Evolutionary conservation across 35 echinoderm and acorn worm species (phyloP).

Genomic region (Heliocidaris tuberculata): DNA sequence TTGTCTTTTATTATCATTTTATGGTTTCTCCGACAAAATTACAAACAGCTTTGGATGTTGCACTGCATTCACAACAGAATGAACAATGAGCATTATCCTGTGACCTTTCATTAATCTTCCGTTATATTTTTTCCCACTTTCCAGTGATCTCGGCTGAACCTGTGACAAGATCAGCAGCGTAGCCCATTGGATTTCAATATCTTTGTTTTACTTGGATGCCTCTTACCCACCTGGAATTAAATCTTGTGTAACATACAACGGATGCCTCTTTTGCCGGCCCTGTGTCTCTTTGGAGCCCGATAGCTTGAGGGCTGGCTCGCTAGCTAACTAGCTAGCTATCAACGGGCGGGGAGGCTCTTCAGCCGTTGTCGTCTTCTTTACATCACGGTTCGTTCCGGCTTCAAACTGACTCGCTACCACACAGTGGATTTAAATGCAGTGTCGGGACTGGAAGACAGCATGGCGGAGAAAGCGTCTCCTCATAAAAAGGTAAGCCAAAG

Average conservation of each 20-base stretch:
- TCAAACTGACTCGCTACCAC: constrained; percentile 49
- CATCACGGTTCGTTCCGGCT: constrained; percentile 28
- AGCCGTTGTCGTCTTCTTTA: not conserved
- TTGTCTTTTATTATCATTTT: too few species aligned
- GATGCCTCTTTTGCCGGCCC: not conserved
- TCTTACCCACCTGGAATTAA: not conserved
- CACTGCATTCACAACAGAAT: not conserved
- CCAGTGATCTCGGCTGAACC: not conserved
- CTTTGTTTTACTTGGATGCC: not conserved
- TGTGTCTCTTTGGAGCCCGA: not conserved
- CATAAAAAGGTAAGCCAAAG: constrained; percentile 48
- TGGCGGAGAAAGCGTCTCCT: constrained; percentile 65
- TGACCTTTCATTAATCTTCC: not conserved
- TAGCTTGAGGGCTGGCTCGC: not conserved
- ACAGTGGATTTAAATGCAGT: constrained; percentile 45
- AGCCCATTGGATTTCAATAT: not conserved
- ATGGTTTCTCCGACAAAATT: too few species aligned
- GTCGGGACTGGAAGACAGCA: constrained; percentile 50
- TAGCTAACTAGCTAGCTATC: not conserved
- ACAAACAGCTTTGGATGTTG: not conserved
- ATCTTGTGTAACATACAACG: not conserved
- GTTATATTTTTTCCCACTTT: not conserved
- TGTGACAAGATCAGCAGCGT: not conserved
- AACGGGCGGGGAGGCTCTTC: not conserved
- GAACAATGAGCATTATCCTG: not conserved